Evolutionary conservation across 2,113 vertebrate genomes (phyloP), one percentile per base, ranked within the genome.

Genomic region (Notechis scutatus): DNA sequence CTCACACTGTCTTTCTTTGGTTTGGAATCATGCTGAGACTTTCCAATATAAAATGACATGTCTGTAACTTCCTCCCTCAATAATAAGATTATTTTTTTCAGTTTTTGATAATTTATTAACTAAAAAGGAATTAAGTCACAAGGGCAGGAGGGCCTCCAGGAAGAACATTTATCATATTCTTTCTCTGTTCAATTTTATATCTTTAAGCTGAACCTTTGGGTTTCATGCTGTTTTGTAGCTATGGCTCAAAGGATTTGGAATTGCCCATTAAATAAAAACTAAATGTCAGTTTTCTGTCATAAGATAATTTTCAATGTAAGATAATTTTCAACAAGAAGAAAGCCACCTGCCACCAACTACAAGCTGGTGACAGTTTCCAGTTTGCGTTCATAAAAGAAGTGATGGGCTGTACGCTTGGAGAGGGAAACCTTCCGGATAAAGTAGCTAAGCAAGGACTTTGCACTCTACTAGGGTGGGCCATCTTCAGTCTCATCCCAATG

Each of bases 351-450:
- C 55, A 59, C 26, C 90, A 26, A 3, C 91, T 96, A 98, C 7
- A 98, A 94, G 81, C 94, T 92, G 11, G 56, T 92, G 88, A 98
- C 95, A 14, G 97, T 95, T 95, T 97, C 97, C 94, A 99, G 97
- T 92, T 97, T 97, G 24, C 98, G 95, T 57, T 99, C 99, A 0
- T 97, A 96, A 96, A 99, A 98, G 97, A 98, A 99, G 12, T 98
- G 98, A 94, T 99, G 98, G 1, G 96, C 93, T 87, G 97, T 96
- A 56, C 94, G 96, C 11, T 92, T 87, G 9, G 85, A 7, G 50
- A 93, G 89, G 26, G 74, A 61, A n/a, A 95, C 92, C 95, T 90
- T 81, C 5, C 96, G 89, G 54, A 96, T 93, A 88, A 98, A 98
- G 96, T 96, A 98, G 2, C 98, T 97, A 94, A 98, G 92, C 96